Evolutionary conservation across 2,113 vertebrate species (phyloP).

Genomic region (Ptyas mucosa): DNA sequence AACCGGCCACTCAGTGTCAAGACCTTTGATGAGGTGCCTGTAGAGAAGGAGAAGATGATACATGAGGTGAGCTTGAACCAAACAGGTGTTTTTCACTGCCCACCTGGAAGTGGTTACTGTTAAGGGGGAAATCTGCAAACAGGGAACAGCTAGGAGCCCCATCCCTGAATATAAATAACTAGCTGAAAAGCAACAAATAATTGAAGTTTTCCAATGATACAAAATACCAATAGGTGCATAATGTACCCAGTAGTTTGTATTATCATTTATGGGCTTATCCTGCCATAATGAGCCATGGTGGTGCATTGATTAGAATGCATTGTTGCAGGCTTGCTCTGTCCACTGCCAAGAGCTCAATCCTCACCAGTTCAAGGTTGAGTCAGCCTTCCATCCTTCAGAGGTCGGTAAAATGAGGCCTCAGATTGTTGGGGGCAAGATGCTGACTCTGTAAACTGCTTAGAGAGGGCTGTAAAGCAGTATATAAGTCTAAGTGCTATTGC

Average conservation of each 20-base stretch:
- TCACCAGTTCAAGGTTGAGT: not conserved
- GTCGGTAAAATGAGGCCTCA: not conserved
- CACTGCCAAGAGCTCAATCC: not conserved
- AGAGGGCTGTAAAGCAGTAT: not conserved
- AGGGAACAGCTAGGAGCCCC: not conserved
- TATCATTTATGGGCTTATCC: not conserved
- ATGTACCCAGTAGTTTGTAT: not conserved
- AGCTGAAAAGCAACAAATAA: not conserved
- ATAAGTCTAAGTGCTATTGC: not conserved
- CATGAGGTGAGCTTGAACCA: conserved; percentile 70
- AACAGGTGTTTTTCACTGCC: not conserved
- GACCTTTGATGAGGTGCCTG: conserved; percentile 86
- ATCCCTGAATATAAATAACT: not conserved
- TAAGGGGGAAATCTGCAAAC: not conserved
- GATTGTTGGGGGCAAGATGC: not conserved
- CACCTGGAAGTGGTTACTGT: not conserved
- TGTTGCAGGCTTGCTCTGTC: not conserved
- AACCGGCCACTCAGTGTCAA: conserved; percentile 84
- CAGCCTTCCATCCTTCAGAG: not conserved
- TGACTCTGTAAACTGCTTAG: not conserved
- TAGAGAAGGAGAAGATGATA: conserved; percentile 72
- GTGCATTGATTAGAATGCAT: not conserved
- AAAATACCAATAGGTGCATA: not conserved
- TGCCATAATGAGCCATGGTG: not conserved
- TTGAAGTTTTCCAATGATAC: too few relatives aligned